These are phyloP conservation scores for Cacatua alba DNA, from an alignment of 2,113 vertebrate species.

Conservation along the genomic window DNA sequence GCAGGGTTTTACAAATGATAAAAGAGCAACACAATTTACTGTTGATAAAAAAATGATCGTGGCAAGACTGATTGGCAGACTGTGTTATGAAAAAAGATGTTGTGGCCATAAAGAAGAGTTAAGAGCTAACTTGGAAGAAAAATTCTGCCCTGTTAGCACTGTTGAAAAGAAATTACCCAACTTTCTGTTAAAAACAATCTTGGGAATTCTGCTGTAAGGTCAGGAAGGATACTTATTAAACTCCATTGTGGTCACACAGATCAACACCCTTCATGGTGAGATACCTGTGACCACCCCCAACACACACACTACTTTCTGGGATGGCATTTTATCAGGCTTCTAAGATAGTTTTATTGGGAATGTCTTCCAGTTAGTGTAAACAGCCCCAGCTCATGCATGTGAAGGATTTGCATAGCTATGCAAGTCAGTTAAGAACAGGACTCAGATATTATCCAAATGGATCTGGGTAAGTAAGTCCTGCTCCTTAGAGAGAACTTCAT, in stretches of 20 bases:
- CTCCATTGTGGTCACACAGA: background rate
- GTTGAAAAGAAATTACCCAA: background rate
- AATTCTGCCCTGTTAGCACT: background rate
- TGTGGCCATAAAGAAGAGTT: background rate
- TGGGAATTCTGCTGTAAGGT: background rate
- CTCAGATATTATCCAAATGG: background rate
- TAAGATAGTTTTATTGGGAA: background rate
- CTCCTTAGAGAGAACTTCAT: background rate
- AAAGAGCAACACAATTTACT: background rate
- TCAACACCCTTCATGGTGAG: background rate
- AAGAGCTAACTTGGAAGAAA: background rate
- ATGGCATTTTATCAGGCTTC: background rate
- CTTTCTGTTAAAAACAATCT: background rate
- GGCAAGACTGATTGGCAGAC: background rate
- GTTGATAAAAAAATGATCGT: background rate
- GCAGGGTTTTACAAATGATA: background rate
- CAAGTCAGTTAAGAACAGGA: background rate
- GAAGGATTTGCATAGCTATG: background rate
- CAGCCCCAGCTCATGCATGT: background rate
- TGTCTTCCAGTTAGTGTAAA: constrained; percentile 4
- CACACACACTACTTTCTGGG: background rate
- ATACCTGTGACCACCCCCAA: background rate
- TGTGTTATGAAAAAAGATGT: background rate
- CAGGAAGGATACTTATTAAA: background rate
- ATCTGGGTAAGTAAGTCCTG: constrained; percentile 2